These are phyloP conservation scores for Hestina assimilis DNA, from an alignment of 1,140 invertebrate genomes.

Conservation along the genomic window DNA sequence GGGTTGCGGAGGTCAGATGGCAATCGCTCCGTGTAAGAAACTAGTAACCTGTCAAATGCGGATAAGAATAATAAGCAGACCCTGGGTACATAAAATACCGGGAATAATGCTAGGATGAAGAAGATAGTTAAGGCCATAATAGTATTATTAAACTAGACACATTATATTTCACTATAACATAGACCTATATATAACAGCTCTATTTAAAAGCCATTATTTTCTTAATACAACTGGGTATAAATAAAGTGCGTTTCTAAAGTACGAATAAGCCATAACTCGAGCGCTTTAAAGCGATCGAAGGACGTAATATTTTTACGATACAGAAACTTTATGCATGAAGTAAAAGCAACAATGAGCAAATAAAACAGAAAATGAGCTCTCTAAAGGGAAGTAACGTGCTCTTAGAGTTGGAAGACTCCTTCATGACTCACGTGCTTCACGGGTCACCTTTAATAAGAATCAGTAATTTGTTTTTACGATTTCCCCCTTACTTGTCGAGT, in stretches of 20 bases:
- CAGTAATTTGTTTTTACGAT: constrained; percentile 48
- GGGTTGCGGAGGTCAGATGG: no score
- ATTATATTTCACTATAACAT: no score
- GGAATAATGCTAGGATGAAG: no score
- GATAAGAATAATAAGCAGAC: no score
- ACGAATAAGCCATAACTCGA: background rate
- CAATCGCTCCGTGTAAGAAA: no score
- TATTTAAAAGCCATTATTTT: background rate
- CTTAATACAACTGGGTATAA: background rate
- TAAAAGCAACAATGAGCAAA: constrained; percentile 4
- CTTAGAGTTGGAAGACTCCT: constrained; percentile 14
- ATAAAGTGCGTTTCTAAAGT: background rate
- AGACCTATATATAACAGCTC: no score
- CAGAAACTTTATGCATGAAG: constrained; percentile 23
- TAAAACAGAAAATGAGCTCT: background rate
- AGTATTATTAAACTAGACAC: no score
- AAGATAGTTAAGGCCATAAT: no score
- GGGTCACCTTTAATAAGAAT: constrained; percentile 42
- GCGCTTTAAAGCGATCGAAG: constrained; percentile 5
- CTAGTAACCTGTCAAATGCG: no score
- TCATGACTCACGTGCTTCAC: constrained; percentile 19
- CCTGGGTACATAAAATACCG: no score
- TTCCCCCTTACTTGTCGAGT: constrained; percentile 10
- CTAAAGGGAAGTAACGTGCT: constrained; percentile 39
- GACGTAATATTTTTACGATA: constrained; percentile 32